These are phyloP conservation scores for Sus cebifrons DNA, from an alignment of 2,797 vertebrate species.

Conservation along the genomic window DNA sequence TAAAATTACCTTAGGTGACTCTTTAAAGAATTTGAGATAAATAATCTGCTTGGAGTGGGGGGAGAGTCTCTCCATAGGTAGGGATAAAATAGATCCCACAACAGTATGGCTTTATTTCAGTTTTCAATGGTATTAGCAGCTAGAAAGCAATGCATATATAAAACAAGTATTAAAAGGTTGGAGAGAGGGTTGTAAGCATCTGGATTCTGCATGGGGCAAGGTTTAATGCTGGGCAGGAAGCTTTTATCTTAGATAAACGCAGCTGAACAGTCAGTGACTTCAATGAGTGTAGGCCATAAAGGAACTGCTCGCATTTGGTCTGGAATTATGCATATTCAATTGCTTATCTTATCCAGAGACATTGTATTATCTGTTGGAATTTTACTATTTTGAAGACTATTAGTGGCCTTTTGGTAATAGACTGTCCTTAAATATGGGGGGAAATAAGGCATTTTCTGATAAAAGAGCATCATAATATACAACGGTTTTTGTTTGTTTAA, in stretches of 20 bases:
- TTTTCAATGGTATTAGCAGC: slow-evolving; percentile 60
- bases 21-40: slow-evolving; percentile 69
- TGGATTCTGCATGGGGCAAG: slow-evolving; percentile 57
- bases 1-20: slow-evolving; percentile 53
- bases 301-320: slow-evolving; percentile 42
- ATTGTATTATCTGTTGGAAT: slow-evolving; percentile 55
- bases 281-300: neutral
- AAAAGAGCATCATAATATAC: neutral
- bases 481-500: neutral
- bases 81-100: slow-evolving; percentile 42
- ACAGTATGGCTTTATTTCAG: slow-evolving; percentile 69
- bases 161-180: slow-evolving; percentile 27
- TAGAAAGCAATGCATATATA: slow-evolving; percentile 21
- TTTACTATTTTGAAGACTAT: slow-evolving; percentile 51
- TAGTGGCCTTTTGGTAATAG: neutral
- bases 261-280: slow-evolving; percentile 28
- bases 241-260: slow-evolving; percentile 70
- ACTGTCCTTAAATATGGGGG: slow-evolving; percentile 36
- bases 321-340: slow-evolving; percentile 44
- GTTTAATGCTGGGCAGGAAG: slow-evolving; percentile 44
- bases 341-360: slow-evolving; percentile 46
- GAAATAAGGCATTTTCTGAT: slow-evolving; percentile 1
- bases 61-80: neutral
- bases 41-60: slow-evolving; percentile 28
- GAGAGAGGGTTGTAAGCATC: neutral